phyloP scores from a whole-genome alignment of 2,113 vertebrate species.

The Myocastor coypus region DNA sequence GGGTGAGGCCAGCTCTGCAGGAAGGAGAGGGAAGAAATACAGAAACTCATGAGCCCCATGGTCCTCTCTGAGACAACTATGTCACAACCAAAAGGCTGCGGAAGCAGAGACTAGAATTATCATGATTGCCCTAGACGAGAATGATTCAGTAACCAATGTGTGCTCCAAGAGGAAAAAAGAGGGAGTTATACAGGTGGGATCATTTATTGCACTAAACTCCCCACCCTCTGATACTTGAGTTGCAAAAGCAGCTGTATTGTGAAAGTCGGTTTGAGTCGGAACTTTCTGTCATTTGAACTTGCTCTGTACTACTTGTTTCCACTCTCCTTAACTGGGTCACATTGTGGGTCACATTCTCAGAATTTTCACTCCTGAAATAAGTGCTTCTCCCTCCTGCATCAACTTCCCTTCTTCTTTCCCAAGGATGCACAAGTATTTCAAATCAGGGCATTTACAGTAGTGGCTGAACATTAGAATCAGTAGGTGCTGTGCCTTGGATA shows the following conservation, averaged over 20 bases:
- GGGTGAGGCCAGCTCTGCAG: background rate
- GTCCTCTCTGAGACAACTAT: background rate
- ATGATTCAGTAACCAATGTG: background rate
- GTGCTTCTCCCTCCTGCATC: background rate
- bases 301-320: background rate
- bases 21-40: background rate
- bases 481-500: background rate
- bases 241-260: background rate
- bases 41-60: background rate
- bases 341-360: background rate
- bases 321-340: background rate
- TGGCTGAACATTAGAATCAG: background rate
- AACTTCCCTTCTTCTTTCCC: background rate
- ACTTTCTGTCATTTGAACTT: background rate
- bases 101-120: background rate
- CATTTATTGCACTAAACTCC: no score
- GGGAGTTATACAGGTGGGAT: background rate
- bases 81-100: background rate
- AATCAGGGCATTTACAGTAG: background rate
- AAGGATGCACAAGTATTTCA: background rate
- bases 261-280: background rate
- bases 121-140: background rate
- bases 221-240: background rate
- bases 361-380: background rate
- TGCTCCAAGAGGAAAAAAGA: background rate